phyloP scores from a whole-genome alignment of 2,888 invertebrate genomes.

The Nasonovia ribisnigri region DNA sequence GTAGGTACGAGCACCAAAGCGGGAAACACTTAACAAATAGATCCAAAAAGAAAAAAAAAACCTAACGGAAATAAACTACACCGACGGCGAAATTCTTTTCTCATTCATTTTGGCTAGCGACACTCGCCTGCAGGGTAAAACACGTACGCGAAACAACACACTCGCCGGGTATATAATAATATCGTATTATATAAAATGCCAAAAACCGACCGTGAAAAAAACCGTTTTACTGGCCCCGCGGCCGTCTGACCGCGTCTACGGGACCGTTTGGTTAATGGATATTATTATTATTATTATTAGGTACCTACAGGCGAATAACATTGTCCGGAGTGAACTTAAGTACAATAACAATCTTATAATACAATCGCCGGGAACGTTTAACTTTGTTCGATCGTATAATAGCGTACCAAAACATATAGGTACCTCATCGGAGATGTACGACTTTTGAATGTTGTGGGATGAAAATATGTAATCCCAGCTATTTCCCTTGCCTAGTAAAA shows the following conservation, averaged over 20 bases:
- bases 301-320: background rate
- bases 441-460: too few species aligned
- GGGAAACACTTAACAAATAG: slow-evolving; percentile 4
- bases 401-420: background rate
- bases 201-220: background rate
- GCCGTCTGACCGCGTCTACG: background rate
- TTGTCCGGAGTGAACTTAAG: background rate
- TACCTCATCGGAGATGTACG: too few species aligned
- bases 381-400: background rate
- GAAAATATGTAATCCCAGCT: too few species aligned
- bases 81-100: background rate
- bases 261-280: background rate
- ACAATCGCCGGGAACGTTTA: background rate
- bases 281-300: background rate
- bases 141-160: background rate
- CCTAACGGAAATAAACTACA: slow-evolving; percentile 4
- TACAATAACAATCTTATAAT: too few species aligned
- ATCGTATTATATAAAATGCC: too few species aligned
- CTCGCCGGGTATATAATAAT: background rate
- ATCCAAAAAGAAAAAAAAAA: background rate
- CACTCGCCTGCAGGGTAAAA: background rate
- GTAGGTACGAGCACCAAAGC: background rate
- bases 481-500: too few species aligned
- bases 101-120: background rate
- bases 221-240: background rate